Evolutionary conservation across 2,113 vertebrate genomes (phyloP).

Genomic region (Diphyllodes magnificus): DNA sequence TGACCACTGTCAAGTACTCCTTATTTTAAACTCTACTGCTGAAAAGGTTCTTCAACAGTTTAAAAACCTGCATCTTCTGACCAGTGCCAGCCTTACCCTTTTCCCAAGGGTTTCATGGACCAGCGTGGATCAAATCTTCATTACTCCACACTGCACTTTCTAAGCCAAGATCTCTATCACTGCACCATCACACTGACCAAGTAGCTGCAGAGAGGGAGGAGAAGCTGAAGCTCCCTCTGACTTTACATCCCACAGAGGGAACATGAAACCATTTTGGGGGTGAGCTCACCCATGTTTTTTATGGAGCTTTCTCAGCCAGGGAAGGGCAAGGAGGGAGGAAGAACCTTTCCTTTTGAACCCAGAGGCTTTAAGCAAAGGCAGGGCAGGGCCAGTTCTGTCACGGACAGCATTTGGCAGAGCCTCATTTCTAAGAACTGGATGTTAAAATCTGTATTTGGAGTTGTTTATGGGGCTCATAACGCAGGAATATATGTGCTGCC

Average conservation of each 20-base stretch:
- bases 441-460: not conserved
- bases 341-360: not conserved
- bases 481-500: rapidly evolving
- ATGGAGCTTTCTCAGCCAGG: not conserved
- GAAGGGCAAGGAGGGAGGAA: not conserved
- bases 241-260: not conserved
- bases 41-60: not conserved
- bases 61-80: not conserved
- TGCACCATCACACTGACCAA: not conserved
- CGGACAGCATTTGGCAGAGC: not conserved
- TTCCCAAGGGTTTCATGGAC: not conserved
- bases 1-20: not conserved
- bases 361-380: not conserved
- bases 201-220: not conserved
- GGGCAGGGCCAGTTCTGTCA: not conserved
- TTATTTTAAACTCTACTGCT: not conserved
- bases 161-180: not conserved
- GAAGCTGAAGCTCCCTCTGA: not conserved
- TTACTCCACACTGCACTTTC: not conserved
- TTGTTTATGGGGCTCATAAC: not conserved
- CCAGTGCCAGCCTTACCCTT: not conserved
- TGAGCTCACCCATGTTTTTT: not conserved
- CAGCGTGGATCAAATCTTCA: not conserved
- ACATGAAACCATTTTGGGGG: not conserved
- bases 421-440: not conserved